Evolutionary conservation across 2,888 invertebrate genomes (phyloP).

Genomic region (Galerucella calmariensis): DNA sequence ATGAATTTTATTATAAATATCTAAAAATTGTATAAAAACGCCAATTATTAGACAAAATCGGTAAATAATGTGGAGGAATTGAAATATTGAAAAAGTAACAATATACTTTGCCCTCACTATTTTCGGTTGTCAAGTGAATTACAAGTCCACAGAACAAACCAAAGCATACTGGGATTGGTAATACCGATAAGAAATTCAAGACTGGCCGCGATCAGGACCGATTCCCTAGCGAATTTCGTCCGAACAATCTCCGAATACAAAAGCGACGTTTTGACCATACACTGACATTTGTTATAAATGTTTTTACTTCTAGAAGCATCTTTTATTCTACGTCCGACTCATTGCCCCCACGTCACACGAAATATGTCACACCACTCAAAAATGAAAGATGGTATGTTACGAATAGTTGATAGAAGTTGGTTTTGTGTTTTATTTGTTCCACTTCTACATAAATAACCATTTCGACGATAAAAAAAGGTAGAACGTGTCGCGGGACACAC

Average conservation of each 20-base stretch:
- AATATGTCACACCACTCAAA: constrained; percentile 42
- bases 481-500: too few relatives aligned
- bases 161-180: constrained; percentile 56
- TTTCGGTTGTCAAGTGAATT: constrained; percentile 52
- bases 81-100: neutral
- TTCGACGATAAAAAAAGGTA: too few relatives aligned
- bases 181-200: constrained; percentile 61
- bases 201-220: constrained; percentile 51
- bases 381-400: constrained; percentile 35
- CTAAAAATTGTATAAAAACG: too few relatives aligned
- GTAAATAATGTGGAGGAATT: too few relatives aligned
- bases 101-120: neutral
- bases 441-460: too few relatives aligned
- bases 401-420: neutral
- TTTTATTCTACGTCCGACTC: constrained; percentile 52
- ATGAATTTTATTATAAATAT: too few relatives aligned
- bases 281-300: constrained; percentile 59
- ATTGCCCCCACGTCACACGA: constrained; percentile 48
- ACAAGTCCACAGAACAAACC: constrained; percentile 56
- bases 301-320: constrained; percentile 52
- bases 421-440: too few relatives aligned
- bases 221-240: constrained; percentile 48
- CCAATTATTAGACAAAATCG: too few relatives aligned
- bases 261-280: constrained; percentile 54
- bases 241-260: constrained; percentile 55